phyloP scores from a whole-genome alignment of 2,888 invertebrate genomes.

The Chrysotoxum bicinctum region DNA sequence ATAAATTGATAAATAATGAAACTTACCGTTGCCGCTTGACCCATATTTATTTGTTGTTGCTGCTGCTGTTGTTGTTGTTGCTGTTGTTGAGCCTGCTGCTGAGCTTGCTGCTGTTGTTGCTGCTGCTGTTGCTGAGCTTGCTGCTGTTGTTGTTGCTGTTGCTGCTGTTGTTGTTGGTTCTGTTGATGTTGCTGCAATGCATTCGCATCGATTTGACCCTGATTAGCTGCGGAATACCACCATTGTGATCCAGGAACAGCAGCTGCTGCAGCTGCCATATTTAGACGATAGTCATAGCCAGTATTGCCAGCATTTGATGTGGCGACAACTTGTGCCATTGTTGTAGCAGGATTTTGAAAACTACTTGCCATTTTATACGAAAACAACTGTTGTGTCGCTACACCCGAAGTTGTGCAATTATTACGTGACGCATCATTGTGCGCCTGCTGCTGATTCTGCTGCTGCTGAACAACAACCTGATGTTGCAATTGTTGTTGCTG shows the following conservation, averaged over 20 bases:
- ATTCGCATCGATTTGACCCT: constrained; percentile 83
- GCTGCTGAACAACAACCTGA: constrained; percentile 82
- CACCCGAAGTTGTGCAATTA: constrained; percentile 84
- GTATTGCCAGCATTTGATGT: constrained; percentile 84
- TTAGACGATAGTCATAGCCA: constrained; percentile 89
- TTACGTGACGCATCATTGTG: constrained; percentile 83
- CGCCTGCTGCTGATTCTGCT: constrained; percentile 82
- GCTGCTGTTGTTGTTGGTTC: constrained; percentile 83
- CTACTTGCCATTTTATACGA: constrained; percentile 93
- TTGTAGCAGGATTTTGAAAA: constrained; percentile 88
- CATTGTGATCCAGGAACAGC: constrained; percentile 87
- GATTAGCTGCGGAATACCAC: constrained; percentile 87
- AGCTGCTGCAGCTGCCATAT: constrained; percentile 83
- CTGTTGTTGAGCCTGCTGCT: constrained; percentile 81
- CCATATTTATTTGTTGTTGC: constrained; percentile 76
- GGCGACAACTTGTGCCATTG: constrained; percentile 85
- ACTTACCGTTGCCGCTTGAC: constrained; percentile 78
- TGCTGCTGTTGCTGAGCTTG: constrained; percentile 81
- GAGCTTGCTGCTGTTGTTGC: constrained; percentile 82
- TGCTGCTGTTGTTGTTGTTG: constrained; percentile 80
- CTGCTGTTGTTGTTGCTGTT: constrained; percentile 81
- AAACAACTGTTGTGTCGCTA: constrained; percentile 88
- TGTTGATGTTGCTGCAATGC: constrained; percentile 84
- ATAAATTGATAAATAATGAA: constrained; percentile 6
- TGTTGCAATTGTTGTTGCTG: constrained; percentile 81